Conservation (phyloP, 2,797 vertebrate species). For the Hylomyscus alleni region DNA sequence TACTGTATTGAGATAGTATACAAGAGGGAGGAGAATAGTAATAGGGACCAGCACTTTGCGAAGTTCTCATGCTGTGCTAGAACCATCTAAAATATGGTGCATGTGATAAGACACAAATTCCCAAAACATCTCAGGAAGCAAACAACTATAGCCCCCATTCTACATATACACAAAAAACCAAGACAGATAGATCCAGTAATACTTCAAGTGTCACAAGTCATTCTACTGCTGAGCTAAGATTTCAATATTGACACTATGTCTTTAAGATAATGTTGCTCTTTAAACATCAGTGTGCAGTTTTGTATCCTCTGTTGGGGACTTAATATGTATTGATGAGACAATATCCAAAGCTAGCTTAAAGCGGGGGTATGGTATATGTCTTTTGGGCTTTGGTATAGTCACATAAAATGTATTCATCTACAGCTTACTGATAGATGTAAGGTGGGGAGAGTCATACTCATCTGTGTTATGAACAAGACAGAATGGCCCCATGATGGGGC, state of each 20-base stretch:
- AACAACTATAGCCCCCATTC: not conserved
- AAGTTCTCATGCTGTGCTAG: not conserved
- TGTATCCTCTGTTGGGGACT: not conserved
- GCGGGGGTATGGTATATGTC: not conserved
- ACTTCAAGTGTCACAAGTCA: not conserved
- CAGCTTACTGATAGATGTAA: not conserved
- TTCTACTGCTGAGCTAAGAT: not conserved
- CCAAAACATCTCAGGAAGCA: not conserved
- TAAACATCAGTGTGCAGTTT: slow-evolving; percentile 1
- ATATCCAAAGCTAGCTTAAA: slow-evolving; percentile 15
- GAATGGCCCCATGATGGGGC: not conserved
- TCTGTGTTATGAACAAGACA: not conserved
- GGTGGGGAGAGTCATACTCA: not conserved
- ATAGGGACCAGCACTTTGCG: not conserved
- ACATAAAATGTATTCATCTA: not conserved
- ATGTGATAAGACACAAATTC: not conserved
- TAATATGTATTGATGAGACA: not conserved
- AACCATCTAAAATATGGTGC: not conserved
- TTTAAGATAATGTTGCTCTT: not conserved
- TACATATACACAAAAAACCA: not conserved
- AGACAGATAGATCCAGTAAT: not conserved
- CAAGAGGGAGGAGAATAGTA: not conserved
- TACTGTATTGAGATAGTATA: not conserved
- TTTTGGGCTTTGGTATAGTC: not conserved
- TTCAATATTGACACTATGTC: not conserved